A percentile compares a stretch with the other conserved stretches of the same genome.
phyloP scores from a whole-genome alignment of 2,113 vertebrate genomes.

The Poicephalus gulielmi region DNA sequence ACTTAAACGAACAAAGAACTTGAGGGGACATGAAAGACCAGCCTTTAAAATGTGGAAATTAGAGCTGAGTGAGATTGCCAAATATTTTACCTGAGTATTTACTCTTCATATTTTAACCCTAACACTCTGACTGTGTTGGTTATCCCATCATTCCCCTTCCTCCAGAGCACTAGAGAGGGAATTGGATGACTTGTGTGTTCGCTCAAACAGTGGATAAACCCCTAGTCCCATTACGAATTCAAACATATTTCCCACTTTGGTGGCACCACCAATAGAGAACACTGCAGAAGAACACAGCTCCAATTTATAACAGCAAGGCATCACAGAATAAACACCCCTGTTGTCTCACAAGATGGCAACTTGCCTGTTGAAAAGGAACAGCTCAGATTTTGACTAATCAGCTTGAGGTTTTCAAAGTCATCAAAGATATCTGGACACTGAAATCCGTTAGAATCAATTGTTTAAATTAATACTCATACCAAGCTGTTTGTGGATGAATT shows the following conservation, averaged over 20 bases:
- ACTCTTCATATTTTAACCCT: background rate
- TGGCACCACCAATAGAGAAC: background rate
- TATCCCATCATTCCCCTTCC: background rate
- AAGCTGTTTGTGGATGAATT: background rate
- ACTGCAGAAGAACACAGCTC: background rate
- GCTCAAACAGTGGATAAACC: background rate
- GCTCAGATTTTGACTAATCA: background rate
- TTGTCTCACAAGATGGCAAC: background rate
- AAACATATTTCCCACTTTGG: background rate
- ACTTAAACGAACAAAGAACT: slow-evolving; percentile 32
- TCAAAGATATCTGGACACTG: background rate
- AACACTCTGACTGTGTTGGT: background rate
- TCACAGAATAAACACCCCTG: background rate
- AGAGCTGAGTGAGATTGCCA: background rate
- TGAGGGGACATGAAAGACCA: background rate
- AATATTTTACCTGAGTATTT: slow-evolving; percentile 34
- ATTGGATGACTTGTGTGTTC: background rate
- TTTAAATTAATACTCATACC: background rate
- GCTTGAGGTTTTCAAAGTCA: background rate
- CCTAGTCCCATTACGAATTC: background rate
- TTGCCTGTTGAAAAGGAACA: background rate
- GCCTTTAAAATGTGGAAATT: slow-evolving; percentile 34
- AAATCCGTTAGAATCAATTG: background rate
- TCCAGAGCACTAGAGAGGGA: background rate
- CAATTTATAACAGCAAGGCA: background rate